These are phyloP conservation scores for Charaxes varanes DNA, from an alignment of 1,140 invertebrate genomes.

Conservation along the genomic window DNA sequence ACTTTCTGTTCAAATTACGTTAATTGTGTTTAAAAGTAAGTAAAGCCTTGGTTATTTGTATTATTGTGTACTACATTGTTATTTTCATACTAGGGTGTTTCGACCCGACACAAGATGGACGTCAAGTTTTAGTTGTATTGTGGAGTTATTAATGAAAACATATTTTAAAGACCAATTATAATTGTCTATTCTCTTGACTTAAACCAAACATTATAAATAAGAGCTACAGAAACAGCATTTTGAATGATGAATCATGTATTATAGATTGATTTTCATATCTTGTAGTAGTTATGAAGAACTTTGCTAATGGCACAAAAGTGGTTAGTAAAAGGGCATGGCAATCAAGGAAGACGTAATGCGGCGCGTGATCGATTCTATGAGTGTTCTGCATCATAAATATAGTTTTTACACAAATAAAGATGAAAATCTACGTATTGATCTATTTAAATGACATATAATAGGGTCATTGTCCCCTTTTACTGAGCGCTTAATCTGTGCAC, in stretches of 20 bases:
- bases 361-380: too few species aligned
- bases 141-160: slow-evolving; percentile 66
- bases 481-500: slow-evolving; percentile 14
- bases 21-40: slow-evolving; percentile 40
- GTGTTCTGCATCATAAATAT: too few species aligned
- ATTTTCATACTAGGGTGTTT: slow-evolving; percentile 21
- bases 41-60: slow-evolving; percentile 15
- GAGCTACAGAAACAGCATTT: too few species aligned
- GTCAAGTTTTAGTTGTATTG: slow-evolving; percentile 57
- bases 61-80: slow-evolving; percentile 10
- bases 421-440: slow-evolving; percentile 3
- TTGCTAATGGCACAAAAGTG: too few species aligned
- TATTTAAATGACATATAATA: slow-evolving; percentile 39
- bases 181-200: neutral
- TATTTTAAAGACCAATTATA: slow-evolving; percentile 14
- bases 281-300: too few species aligned
- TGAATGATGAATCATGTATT: too few species aligned
- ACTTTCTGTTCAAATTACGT: slow-evolving; percentile 24
- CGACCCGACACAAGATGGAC: slow-evolving; percentile 60
- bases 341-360: too few species aligned
- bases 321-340: too few species aligned
- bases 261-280: too few species aligned
- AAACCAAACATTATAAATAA: too few species aligned
- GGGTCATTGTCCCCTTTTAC: slow-evolving; percentile 48
- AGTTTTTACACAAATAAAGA: neutral